Percentiles rank a stretch among this genome's conserved stretches.
Evolutionary conservation across 2,797 vertebrate species (phyloP).

Genomic region (Poecilia gillii): DNA sequence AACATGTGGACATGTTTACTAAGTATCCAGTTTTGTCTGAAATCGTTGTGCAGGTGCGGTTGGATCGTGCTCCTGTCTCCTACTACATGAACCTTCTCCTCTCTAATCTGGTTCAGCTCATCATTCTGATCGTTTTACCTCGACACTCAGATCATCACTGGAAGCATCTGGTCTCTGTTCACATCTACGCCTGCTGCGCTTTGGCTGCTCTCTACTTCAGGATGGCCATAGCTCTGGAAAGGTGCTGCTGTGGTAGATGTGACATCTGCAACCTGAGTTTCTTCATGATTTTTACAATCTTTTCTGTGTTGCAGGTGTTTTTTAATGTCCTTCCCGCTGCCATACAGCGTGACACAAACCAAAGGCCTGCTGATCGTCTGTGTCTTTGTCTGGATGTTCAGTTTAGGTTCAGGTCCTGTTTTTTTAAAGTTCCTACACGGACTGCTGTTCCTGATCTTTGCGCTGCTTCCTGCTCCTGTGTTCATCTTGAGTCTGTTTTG

Average conservation of each 20-base stretch:
- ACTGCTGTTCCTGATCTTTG: neutral
- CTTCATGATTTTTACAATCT: neutral
- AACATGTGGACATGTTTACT: neutral
- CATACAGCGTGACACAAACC: neutral
- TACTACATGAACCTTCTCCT: constrained; percentile 17
- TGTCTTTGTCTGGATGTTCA: neutral
- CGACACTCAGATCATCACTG: neutral
- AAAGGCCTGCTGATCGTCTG: neutral
- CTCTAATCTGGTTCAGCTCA: neutral
- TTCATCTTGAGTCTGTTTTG: constrained; percentile 4
- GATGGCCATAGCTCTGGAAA: constrained; percentile 17
- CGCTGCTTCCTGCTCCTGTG: neutral
- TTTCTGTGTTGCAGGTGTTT: constrained; percentile 17
- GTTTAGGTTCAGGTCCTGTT: neutral
- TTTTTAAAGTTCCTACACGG: rapidly evolving
- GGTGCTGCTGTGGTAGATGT: neutral
- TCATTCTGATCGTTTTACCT: neutral
- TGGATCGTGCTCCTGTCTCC: neutral
- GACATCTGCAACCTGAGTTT: neutral
- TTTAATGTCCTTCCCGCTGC: neutral
- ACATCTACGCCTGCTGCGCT: neutral
- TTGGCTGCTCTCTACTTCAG: neutral
- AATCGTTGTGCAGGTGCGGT: neutral
- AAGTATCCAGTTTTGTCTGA: neutral
- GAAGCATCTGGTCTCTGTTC: neutral